phyloP scores from a whole-genome alignment of 1,140 invertebrate genomes.

The Diorhabda sublineata region DNA sequence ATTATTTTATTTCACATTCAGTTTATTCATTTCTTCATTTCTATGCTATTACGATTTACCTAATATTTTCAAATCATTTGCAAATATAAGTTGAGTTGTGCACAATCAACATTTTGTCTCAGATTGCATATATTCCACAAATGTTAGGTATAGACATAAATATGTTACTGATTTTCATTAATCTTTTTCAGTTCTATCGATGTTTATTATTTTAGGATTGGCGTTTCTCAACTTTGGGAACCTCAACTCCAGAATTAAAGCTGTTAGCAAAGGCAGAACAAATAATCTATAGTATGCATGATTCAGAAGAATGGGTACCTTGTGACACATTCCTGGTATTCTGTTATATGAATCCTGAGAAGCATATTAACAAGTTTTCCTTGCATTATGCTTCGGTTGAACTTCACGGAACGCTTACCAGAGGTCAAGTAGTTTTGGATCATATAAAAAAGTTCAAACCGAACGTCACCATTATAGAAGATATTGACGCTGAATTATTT shows the following conservation, averaged over 20 bases:
- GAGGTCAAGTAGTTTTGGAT: slow-evolving; percentile 60
- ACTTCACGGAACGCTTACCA: slow-evolving; percentile 52
- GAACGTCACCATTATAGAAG: slow-evolving; percentile 54
- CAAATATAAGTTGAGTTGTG: no score
- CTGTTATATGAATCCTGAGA: slow-evolving; percentile 49
- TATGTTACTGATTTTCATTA: no score
- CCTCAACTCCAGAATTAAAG: slow-evolving; percentile 46
- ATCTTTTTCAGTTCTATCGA: no score
- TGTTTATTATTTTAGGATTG: slow-evolving; percentile 52
- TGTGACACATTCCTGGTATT: slow-evolving; percentile 58
- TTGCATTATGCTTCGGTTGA: slow-evolving; percentile 55
- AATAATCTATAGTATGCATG: slow-evolving; percentile 39
- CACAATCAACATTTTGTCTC: no score
- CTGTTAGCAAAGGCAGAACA: slow-evolving; percentile 56
- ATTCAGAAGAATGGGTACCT: slow-evolving; percentile 47
- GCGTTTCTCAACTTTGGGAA: slow-evolving; percentile 51
- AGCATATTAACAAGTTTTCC: slow-evolving; percentile 33
- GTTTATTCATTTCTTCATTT: no score
- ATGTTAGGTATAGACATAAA: no score
- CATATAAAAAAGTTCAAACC: slow-evolving; percentile 49
- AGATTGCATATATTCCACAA: no score
- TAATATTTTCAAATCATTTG: no score
- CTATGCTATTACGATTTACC: no score
- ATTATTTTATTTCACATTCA: no score
- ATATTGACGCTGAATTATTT: slow-evolving; percentile 51